phyloP scores from a whole-genome alignment of 2,888 invertebrate genomes.

The Monoplex corrugatus region DNA sequence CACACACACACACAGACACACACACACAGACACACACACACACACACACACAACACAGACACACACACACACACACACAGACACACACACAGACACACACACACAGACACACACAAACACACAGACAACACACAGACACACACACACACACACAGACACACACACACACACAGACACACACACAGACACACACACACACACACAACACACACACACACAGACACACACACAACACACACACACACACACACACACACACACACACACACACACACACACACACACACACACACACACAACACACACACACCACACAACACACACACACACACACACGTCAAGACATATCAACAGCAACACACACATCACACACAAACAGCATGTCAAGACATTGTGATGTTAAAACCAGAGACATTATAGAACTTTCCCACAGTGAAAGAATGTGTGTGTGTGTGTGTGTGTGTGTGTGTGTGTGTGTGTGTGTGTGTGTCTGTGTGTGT shows the following conservation, averaged over 20 bases:
- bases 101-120: neutral
- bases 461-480: no score
- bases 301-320: no score
- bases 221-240: neutral
- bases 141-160: neutral
- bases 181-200: slow-evolving; percentile 12
- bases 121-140: neutral
- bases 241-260: neutral
- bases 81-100: neutral
- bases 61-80: neutral
- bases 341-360: no score
- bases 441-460: no score
- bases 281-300: no score
- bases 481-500: no score
- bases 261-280: no score
- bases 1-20: slow-evolving; percentile 5
- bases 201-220: neutral
- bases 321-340: no score
- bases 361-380: no score
- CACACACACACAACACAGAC: neutral
- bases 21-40: slow-evolving; percentile 1
- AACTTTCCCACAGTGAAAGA: no score
- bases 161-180: neutral
- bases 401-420: no score
- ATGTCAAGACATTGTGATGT: no score